Conservation (phyloP, 2,113 vertebrate genomes). For the Myrmecobius fasciatus region DNA sequence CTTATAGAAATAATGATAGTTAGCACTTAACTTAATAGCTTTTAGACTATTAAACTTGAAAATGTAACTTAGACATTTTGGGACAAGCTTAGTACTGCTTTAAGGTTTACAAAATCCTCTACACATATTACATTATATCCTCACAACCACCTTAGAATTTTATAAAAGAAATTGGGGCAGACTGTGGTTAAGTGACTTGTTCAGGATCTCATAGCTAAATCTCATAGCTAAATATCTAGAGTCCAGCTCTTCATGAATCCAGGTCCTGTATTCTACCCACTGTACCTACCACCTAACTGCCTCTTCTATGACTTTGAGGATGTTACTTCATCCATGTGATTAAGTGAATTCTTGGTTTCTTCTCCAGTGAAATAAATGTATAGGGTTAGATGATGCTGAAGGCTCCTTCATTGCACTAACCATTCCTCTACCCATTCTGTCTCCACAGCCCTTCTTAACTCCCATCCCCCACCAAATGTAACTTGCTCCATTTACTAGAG, state of each 20-base stretch:
- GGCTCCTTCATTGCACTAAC: background rate
- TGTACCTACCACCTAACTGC: background rate
- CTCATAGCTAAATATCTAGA: background rate
- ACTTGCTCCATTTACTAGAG: background rate
- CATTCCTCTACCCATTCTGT: background rate
- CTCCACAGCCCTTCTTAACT: background rate
- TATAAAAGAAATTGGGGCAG: background rate
- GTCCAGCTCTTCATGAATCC: background rate
- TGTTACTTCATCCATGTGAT: background rate
- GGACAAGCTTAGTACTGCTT: background rate
- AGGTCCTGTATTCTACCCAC: background rate
- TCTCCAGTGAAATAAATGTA: background rate
- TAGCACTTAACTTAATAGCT: background rate
- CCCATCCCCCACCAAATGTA: background rate
- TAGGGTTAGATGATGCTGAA: slow-evolving; percentile 55
- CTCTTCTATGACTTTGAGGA: background rate
- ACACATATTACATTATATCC: background rate
- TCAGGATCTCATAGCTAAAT: background rate
- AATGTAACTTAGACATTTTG: background rate
- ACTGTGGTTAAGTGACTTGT: background rate
- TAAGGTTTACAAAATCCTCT: background rate
- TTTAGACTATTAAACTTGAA: background rate
- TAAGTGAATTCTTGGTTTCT: background rate
- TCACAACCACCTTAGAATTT: background rate
- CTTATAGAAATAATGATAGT: background rate